Evolutionary conservation across 2,797 vertebrate species (phyloP).

Genomic region (Fratercula arctica): DNA sequence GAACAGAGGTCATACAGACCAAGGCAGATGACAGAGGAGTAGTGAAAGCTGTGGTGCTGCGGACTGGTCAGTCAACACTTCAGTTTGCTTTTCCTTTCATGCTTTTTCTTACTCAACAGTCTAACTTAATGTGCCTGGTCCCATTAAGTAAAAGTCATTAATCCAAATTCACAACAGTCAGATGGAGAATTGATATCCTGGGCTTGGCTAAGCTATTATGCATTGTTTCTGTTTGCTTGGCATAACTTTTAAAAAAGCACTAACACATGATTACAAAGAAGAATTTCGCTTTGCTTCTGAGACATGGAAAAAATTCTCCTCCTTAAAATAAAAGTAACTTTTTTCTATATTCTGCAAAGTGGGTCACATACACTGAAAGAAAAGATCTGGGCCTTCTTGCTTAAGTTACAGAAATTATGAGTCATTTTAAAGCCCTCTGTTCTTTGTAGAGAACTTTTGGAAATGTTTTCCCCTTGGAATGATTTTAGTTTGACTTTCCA

Average conservation of each 20-base stretch:
- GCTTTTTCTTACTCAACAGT: not conserved
- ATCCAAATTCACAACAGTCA: not conserved
- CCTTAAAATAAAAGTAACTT: not conserved
- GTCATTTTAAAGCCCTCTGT: not conserved
- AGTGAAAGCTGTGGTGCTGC: conserved; percentile 76
- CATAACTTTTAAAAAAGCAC: not conserved
- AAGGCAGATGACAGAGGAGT: conserved; percentile 29
- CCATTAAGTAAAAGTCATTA: not conserved
- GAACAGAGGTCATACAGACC: conserved; percentile 80
- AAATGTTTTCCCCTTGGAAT: not conserved
- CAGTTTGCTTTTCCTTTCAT: not conserved
- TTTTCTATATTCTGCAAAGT: not conserved
- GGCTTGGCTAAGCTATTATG: not conserved
- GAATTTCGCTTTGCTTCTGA: not conserved
- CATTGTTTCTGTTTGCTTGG: not conserved
- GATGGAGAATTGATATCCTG: not conserved
- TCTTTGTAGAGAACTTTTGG: not conserved
- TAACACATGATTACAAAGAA: not conserved
- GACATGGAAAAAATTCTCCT: not conserved
- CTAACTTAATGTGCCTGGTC: not conserved
- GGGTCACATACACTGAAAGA: not conserved
- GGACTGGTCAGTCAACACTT: conserved; percentile 71
- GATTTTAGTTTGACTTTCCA: conserved; percentile 37
- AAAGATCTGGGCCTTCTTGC: not conserved
- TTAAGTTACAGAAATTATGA: not conserved